Base-by-base conservation (phyloP, 2,113 vertebrate genomes). In the Dasyornis broadbenti region DNA sequence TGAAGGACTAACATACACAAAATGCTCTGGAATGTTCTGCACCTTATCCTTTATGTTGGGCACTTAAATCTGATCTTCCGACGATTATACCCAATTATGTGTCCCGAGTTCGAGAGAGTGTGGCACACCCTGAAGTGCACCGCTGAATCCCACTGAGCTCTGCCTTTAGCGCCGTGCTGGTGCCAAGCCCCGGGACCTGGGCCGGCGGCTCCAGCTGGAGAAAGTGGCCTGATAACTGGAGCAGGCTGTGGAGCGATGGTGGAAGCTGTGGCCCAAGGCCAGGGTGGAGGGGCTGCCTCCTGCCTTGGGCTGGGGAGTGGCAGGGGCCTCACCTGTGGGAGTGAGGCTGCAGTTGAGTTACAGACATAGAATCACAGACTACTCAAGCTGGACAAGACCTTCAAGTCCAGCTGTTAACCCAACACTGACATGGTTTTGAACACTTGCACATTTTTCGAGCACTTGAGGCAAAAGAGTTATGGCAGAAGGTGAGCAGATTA, bases 101-200 rank as follows among this genome's bases (percentile, higher is more conserved):
- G 22, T 83, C 37, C 4, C 2, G 19, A 71, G 47, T 27, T 89
- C n/a, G 54, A 15, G 69, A 22, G 59, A 22, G 1, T 2, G 31
- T 30, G 50, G 12, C 21, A 4, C 37, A n/a, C n/a, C 28, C 9
- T 0, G 1, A 27, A 33, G 7, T 0, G 0, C 42, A 11, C 3
- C 31, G 2, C 20, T 21, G 57, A 35, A 12, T 20, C 76, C 33
- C 13, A 2, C 3, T 5, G 44, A 82, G 49, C 18, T 35, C 30
- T 27, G 49, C 6, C 21, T 24, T 24, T 8, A 47, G 61, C 39
- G 53, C 49, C 4, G 7, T 13, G 2, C 27, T 14, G 9, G 8
- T 22, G 45, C 26, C 24, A 7, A 10, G 16, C 3, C 33, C 13
- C 30, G 14, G 40, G 11, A 31, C 20, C 17, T 11, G 15, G 28